Conservation (phyloP, 30 jellyfish, hydroid and myxozoan genomes). For the Turritopsis dohrnii region DNA sequence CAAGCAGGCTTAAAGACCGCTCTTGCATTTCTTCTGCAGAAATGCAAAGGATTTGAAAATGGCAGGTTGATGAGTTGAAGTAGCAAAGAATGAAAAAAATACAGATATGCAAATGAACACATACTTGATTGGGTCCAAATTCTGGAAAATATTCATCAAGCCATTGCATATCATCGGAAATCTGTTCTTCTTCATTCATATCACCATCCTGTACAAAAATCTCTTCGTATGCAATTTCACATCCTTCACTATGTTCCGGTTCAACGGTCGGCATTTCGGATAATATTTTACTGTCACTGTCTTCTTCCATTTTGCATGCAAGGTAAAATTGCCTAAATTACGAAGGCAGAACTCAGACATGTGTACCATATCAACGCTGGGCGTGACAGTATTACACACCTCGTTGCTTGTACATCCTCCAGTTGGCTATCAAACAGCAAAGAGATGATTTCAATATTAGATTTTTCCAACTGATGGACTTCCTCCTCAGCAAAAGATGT, state of each 20-base stretch:
- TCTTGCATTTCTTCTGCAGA: too few relatives aligned
- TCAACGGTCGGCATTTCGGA: not conserved
- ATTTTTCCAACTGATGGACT: constrained; percentile 48
- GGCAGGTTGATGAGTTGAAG: too few relatives aligned
- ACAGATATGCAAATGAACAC: not conserved
- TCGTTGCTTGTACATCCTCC: not conserved
- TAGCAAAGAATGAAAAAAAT: not conserved
- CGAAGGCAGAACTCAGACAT: not conserved
- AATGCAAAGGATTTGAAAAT: too few relatives aligned
- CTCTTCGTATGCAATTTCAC: not conserved
- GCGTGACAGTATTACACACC: too few relatives aligned
- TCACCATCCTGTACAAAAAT: not conserved
- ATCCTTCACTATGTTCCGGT: not conserved
- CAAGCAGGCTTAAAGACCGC: too few relatives aligned
- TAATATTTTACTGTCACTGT: not conserved
- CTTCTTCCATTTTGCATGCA: constrained; percentile 12
- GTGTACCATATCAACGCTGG: too few relatives aligned
- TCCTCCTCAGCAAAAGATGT: constrained; percentile 26
- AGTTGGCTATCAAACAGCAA: constrained; percentile 45
- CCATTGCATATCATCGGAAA: constrained; percentile 3
- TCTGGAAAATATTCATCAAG: constrained; percentile 2
- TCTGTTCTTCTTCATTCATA: not conserved
- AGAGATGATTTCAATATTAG: constrained; percentile 56
- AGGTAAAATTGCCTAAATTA: constrained; percentile 6
- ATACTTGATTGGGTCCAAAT: not conserved